Conservation (phyloP, 2,888 invertebrate species). For the Leptinotarsa juncta region DNA sequence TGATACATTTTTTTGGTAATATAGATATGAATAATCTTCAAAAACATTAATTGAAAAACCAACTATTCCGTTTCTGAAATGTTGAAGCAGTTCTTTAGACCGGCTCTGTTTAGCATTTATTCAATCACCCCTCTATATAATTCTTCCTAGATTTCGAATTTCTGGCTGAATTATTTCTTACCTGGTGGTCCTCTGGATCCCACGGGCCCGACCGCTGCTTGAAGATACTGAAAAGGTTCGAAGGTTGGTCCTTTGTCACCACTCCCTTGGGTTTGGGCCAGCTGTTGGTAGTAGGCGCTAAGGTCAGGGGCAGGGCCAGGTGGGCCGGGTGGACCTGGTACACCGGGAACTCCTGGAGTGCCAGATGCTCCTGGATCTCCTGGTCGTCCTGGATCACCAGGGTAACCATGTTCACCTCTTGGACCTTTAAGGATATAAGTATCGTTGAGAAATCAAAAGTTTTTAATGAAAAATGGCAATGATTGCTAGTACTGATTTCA, state of each 20-base stretch:
- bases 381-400: constrained; percentile 70
- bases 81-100: too few species aligned
- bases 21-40: too few species aligned
- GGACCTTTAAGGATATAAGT: constrained; percentile 55
- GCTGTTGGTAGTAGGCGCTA: constrained; percentile 79
- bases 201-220: constrained; percentile 82
- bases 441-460: background rate
- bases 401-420: constrained; percentile 68
- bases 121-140: too few species aligned
- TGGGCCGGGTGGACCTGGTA: constrained; percentile 73
- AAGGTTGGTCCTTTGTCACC: constrained; percentile 78
- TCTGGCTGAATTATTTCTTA: constrained; percentile 10
- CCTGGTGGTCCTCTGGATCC: constrained; percentile 82
- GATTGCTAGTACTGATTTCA: too few species aligned
- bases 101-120: too few species aligned
- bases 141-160: too few species aligned
- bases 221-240: constrained; percentile 80
- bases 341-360: constrained; percentile 73
- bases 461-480: too few species aligned
- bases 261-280: constrained; percentile 77
- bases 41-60: too few species aligned
- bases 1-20: too few species aligned
- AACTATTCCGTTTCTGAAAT: too few species aligned
- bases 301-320: constrained; percentile 81
- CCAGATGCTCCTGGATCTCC: constrained; percentile 75